Evolutionary conservation across 2,113 vertebrate species (phyloP).

Genomic region (Eudyptes chrysolophus): DNA sequence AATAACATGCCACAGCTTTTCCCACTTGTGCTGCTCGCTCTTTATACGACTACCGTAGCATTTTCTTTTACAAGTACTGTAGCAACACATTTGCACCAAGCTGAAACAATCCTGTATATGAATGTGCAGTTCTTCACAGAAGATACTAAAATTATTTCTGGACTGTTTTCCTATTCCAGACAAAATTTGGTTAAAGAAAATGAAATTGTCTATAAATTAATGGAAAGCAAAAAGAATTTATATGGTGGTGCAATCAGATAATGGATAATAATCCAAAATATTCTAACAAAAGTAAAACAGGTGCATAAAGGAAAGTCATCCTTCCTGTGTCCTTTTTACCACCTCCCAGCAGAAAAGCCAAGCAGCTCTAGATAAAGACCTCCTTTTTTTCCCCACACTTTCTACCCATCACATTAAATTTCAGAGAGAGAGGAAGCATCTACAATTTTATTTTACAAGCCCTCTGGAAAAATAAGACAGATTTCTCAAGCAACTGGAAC

Average conservation of each 20-base stretch:
- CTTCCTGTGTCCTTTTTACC: not conserved
- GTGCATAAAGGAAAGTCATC: not conserved
- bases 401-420: not conserved
- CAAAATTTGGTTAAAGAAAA: not conserved
- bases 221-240: not conserved
- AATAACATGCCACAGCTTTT: not conserved
- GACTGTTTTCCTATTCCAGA: not conserved
- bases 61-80: not conserved
- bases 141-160: not conserved
- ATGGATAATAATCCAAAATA: not conserved
- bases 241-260: not conserved
- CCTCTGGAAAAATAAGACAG: not conserved
- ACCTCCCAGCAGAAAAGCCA: not conserved
- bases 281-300: not conserved
- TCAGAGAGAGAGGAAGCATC: not conserved
- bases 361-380: not conserved
- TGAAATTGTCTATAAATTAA: not conserved
- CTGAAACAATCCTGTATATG: not conserved
- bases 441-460: not conserved
- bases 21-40: not conserved
- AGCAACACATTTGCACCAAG: not conserved
- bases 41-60: not conserved
- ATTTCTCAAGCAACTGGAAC: not conserved
- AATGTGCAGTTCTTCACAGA: not conserved
- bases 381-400: not conserved